Evolutionary conservation across 1,140 invertebrate genomes (phyloP).

Genomic region (Melanaphis sacchari): DNA sequence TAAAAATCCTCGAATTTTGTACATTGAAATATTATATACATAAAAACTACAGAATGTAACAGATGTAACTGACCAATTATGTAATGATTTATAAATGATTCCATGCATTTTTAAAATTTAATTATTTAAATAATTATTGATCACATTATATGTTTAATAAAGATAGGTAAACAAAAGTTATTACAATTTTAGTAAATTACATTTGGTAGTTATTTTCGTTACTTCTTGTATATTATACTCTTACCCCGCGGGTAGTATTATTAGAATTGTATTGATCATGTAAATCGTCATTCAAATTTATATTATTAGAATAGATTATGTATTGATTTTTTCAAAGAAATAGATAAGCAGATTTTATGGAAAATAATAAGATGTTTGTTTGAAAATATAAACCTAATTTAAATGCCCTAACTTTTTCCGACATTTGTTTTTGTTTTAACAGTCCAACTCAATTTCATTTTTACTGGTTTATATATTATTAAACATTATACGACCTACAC

Average conservation of each 20-base stretch:
- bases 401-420: not conserved
- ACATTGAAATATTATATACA: not conserved
- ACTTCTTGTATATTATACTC: not conserved
- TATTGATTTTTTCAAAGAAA: not conserved
- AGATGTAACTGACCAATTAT: not conserved
- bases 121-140: no score
- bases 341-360: not conserved
- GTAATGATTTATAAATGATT: no score
- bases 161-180: no score
- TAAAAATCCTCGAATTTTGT: not conserved
- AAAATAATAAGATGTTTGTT: not conserved
- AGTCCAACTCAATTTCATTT: not conserved
- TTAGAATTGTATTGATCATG: not conserved
- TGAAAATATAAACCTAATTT: not conserved
- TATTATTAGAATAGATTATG: not conserved
- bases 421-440: not conserved
- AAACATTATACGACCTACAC: not conserved
- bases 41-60: not conserved
- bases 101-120: no score
- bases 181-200: no score
- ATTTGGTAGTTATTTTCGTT: not conserved
- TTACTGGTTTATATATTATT: not conserved
- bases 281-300: not conserved
- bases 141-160: no score
- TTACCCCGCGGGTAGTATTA: not conserved